Evolutionary conservation across 2,888 invertebrate genomes (phyloP).

Genomic region (Lasioglossum leucozonium): DNA sequence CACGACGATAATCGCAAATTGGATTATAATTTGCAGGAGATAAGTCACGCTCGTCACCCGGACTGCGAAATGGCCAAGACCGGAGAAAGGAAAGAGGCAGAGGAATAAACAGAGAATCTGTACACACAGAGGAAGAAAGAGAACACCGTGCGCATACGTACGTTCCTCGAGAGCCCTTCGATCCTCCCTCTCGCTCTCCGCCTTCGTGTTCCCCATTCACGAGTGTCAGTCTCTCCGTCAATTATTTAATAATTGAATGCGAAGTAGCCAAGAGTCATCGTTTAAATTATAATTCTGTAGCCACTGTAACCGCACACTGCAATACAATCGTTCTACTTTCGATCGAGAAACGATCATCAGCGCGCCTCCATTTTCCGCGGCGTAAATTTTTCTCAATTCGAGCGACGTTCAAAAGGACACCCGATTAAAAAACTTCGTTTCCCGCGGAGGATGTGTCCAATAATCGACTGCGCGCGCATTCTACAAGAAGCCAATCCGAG

Average conservation of each 20-base stretch:
- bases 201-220: constrained; percentile 14
- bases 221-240: constrained; percentile 73
- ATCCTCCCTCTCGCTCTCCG: constrained; percentile 21
- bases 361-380: neutral
- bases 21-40: constrained; percentile 83
- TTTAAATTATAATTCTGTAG: constrained; percentile 83
- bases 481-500: constrained; percentile 42
- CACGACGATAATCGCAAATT: constrained; percentile 83
- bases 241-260: constrained; percentile 84
- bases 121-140: constrained; percentile 21
- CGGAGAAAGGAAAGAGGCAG: constrained; percentile 23
- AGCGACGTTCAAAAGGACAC: neutral
- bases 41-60: constrained; percentile 84
- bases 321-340: neutral
- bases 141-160: neutral
- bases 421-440: constrained; percentile 47
- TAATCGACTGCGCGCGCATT: constrained; percentile 40
- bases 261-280: constrained; percentile 83
- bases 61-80: constrained; percentile 76
- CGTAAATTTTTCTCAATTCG: constrained; percentile 25
- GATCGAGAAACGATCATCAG: neutral
- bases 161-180: constrained; percentile 52
- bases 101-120: constrained; percentile 48
- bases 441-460: constrained; percentile 21
- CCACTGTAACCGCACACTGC: constrained; percentile 53